Base-by-base conservation (phyloP, 2,113 vertebrate genomes). In the Sorex araneus region DNA sequence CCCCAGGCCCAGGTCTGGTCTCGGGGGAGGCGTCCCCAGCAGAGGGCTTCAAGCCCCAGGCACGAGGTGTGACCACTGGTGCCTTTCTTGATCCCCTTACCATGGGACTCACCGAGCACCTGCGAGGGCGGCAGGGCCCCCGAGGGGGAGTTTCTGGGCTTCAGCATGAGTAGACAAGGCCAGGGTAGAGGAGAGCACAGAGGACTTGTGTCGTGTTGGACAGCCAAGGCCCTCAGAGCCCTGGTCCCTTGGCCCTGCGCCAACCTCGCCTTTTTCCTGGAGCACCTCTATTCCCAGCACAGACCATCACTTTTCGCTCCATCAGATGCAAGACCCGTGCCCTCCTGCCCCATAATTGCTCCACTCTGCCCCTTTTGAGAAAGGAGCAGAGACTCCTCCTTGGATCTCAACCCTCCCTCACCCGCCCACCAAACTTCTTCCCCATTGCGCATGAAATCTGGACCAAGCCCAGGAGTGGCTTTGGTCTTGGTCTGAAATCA, bases 181-280 rank as follows among this genome's bases (percentile, higher is more conserved):
- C 27, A 25, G 8, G 63, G 70, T 47, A 43, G 75, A 60, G 30
- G 47, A 50, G 47, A 10, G 13, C 47, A 50, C 9, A 10, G 47
- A 50, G 47, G 47, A 47, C 47, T 10, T 50, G 47, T 50, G 47
- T 12, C 47, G 13, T 13, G 9, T 9, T 36, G 50, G 64, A 91
- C 79, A 30, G 16, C 63, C 95, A 95, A 90, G 91, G 87, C 84
- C 92, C 43, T 90, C 95, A 70, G 92, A 54, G 63, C 28, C 45
- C 71, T 83, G 43, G 6, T 9, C 28, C 45, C 79, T 74, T 47
- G 63, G 70, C 94, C 85, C 77, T 54, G 16, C 32, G 25, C 36
- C 40, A 10, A 9, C 27, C 40, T 82, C 45, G 34, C 25, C 30
- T 6, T 10, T 32, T 32, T 50, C 11, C 81, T n/a, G n/a, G n/a